These are phyloP conservation scores for Spongilla lacustris DNA, from an alignment of 37 sponge, comb jelly and placozoan genomes.

Conservation along the genomic window DNA sequence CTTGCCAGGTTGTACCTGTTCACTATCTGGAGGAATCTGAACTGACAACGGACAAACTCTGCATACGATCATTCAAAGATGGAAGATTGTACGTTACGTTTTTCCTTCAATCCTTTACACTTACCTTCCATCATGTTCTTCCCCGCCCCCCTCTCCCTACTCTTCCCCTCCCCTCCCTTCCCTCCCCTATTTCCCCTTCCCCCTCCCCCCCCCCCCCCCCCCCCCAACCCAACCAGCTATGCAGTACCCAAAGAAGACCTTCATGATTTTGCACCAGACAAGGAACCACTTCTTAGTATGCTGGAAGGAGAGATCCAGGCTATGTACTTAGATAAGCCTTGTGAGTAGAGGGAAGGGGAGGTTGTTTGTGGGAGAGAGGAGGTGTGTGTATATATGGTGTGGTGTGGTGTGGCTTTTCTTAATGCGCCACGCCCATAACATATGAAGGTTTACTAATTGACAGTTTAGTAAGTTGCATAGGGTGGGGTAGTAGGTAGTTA, in stretches of 20 bases:
- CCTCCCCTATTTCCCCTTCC: too few relatives aligned
- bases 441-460: too few relatives aligned
- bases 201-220: too few relatives aligned
- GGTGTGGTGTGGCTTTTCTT: too few relatives aligned
- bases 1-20: conserved; percentile 59
- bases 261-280: conserved; percentile 65
- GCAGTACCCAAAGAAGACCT: conserved; percentile 56
- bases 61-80: conserved; percentile 87
- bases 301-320: conserved; percentile 74
- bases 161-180: background rate
- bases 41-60: conserved; percentile 48
- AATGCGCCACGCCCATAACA: too few relatives aligned
- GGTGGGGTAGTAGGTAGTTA: too few relatives aligned
- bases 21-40: conserved; percentile 63
- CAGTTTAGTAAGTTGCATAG: too few relatives aligned
- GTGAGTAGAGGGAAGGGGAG: too few relatives aligned
- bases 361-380: too few relatives aligned
- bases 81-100: conserved; percentile 86
- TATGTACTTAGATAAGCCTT: conserved; percentile 68
- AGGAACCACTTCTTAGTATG: conserved; percentile 73
- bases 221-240: too few relatives aligned
- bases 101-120: background rate
- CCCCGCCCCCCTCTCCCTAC: background rate
- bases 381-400: too few relatives aligned
- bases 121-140: background rate